Conservation (phyloP, 23 tunicate species). For the Ascidia mentula region DNA sequence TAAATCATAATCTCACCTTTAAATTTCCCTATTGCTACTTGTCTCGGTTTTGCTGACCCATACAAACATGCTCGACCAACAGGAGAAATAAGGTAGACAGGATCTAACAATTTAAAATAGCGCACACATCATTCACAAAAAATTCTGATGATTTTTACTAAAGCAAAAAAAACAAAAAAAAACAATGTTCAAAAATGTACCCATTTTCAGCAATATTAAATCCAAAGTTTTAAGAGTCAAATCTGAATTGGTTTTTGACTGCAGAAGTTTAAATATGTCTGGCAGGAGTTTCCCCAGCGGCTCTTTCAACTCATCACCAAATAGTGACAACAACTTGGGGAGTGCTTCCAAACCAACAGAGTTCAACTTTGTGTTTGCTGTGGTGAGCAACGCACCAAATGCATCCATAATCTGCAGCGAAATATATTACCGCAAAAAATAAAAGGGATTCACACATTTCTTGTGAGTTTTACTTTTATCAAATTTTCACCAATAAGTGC, state of each 20-base stretch:
- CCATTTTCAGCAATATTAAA: slow-evolving; percentile 34
- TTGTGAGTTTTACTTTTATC: slow-evolving; percentile 47
- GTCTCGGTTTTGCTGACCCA: slow-evolving; percentile 51
- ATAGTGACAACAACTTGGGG: slow-evolving; percentile 30
- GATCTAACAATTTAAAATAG: slow-evolving; percentile 23
- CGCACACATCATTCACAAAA: not conserved
- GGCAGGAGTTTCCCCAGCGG: slow-evolving; percentile 43
- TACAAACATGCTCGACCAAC: slow-evolving; percentile 34
- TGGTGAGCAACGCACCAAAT: slow-evolving; percentile 51
- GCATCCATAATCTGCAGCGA: slow-evolving; percentile 76
- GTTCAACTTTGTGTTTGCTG: slow-evolving; percentile 78
- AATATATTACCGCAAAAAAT: not conserved
- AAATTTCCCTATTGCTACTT: slow-evolving; percentile 50
- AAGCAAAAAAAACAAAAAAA: not conserved
- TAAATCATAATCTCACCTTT: slow-evolving; percentile 27
- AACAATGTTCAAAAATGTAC: slow-evolving; percentile 37
- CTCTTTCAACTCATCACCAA: slow-evolving; percentile 41
- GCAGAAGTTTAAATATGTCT: slow-evolving; percentile 49
- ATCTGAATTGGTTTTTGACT: slow-evolving; percentile 48
- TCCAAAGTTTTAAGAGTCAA: slow-evolving; percentile 48
- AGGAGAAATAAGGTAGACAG: slow-evolving; percentile 31
- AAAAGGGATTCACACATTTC: not conserved
- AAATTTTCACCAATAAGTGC: slow-evolving; percentile 66
- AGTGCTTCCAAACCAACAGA: slow-evolving; percentile 32
- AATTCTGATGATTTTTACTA: not conserved